A percentile compares a stretch with the other conserved stretches of the same genome.
These are phyloP conservation scores for Stegana nigrithorax DNA, from an alignment of 2,888 invertebrate genomes.

Conservation along the genomic window DNA sequence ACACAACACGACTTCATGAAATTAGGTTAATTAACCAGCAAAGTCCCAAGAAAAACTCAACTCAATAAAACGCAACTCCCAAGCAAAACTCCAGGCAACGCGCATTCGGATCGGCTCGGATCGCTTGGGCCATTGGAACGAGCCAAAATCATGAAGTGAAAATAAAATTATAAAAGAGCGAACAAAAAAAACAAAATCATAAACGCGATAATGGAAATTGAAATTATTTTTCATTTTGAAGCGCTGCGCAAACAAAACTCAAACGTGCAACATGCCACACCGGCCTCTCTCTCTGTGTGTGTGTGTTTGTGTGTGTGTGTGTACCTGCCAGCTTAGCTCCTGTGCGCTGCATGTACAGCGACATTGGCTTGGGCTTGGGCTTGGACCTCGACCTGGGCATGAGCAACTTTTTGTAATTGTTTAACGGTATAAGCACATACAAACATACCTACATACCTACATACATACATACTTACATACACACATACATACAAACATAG, in stretches of 20 bases:
- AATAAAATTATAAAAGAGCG: not conserved
- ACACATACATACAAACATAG: conserved; percentile 1
- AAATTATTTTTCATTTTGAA: conserved; percentile 56
- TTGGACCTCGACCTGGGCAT: no score
- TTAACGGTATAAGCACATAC: conserved; percentile 9
- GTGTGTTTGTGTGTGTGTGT: not conserved
- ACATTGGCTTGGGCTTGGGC: no score
- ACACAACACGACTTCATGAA: conserved; percentile 33
- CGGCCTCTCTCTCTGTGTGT: not conserved
- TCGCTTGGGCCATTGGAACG: not conserved
- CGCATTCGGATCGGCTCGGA: not conserved
- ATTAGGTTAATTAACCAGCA: conserved; percentile 53
- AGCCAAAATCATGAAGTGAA: conserved; percentile 38
- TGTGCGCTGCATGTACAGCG: not conserved
- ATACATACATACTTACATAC: not conserved
- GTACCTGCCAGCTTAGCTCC: not conserved
- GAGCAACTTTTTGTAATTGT: conserved; percentile 16
- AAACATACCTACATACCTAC: not conserved
- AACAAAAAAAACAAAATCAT: conserved; percentile 1
- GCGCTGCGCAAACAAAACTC: conserved; percentile 8
- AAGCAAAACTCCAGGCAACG: conserved; percentile 7
- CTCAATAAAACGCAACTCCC: conserved; percentile 29
- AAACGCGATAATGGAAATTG: conserved; percentile 60
- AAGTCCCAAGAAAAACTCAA: conserved; percentile 34
- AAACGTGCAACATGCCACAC: not conserved